These are phyloP conservation scores for Cuniculus paca DNA, from an alignment of 2,797 vertebrate species.

Conservation along the genomic window DNA sequence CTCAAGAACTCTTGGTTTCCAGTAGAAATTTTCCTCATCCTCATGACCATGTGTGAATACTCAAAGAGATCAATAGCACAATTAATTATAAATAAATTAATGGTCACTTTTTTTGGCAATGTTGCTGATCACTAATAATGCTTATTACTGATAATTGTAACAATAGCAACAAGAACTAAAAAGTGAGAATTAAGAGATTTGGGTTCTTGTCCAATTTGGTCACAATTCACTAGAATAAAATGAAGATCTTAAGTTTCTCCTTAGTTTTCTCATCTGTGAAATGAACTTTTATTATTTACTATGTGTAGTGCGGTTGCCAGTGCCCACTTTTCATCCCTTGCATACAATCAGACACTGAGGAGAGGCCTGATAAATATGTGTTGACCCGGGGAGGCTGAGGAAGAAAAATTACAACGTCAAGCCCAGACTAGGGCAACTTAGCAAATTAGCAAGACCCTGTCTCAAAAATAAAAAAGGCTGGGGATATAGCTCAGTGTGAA, in stretches of 20 bases:
- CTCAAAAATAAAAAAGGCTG: not conserved
- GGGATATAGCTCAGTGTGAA: not conserved
- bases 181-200: not conserved
- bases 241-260: not conserved
- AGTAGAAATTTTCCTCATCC: not conserved
- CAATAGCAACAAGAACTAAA: not conserved
- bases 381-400: not conserved
- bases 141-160: not conserved
- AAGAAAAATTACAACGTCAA: not conserved
- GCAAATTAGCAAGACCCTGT: not conserved
- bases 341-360: not conserved
- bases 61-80: not conserved
- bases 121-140: not conserved
- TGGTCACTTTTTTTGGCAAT: not conserved
- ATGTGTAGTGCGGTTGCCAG: not conserved
- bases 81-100: not conserved
- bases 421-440: not conserved
- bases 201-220: not conserved
- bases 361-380: not conserved
- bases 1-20: not conserved
- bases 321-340: not conserved
- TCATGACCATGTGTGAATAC: not conserved
- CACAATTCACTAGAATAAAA: not conserved
- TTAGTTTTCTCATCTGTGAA: slow-evolving; percentile 18
- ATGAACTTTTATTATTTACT: not conserved